phyloP scores from a whole-genome alignment of 2,888 invertebrate species.

The Drosophila mimetica region DNA sequence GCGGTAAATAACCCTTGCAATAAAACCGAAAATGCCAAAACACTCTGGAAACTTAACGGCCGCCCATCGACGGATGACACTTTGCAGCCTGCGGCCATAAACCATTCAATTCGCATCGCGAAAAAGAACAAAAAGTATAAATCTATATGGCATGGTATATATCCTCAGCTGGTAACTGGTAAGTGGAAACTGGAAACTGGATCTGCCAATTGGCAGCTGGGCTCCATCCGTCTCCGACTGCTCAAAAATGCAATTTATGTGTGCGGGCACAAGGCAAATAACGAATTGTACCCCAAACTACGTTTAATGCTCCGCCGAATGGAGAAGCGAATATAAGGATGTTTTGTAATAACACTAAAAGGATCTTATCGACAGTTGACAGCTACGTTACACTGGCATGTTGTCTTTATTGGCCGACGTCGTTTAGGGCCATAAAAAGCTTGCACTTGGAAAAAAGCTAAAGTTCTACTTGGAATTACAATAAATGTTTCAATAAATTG shows the following conservation, averaged over 20 bases:
- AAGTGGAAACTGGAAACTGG: conserved; percentile 5
- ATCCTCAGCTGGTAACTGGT: conserved; percentile 19
- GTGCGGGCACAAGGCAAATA: conserved; percentile 60
- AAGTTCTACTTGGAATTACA: not conserved
- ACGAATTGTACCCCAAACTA: conserved; percentile 78
- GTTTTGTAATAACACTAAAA: conserved; percentile 77
- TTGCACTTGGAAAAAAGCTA: not conserved
- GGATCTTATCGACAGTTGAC: conserved; percentile 55
- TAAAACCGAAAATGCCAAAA: conserved; percentile 45
- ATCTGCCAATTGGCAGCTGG: conserved; percentile 43
- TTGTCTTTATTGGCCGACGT: conserved; percentile 18
- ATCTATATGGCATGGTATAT: conserved; percentile 10
- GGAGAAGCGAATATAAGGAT: conserved; percentile 36
- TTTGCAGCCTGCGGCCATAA: conserved; percentile 72
- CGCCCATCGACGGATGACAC: conserved; percentile 74
- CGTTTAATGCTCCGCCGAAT: conserved; percentile 52
- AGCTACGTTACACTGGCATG: conserved; percentile 15
- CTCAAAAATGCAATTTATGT: conserved; percentile 79
- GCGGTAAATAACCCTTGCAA: conserved; percentile 34
- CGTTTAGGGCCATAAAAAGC: conserved; percentile 49
- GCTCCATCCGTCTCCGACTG: conserved; percentile 58
- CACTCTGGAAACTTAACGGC: conserved; percentile 72
- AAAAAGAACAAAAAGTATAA: conserved; percentile 27
- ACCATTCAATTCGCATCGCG: conserved; percentile 67
- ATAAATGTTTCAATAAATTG: not conserved